These are phyloP conservation scores for Homalodisca vitripennis DNA, from an alignment of 1,140 invertebrate species.

Conservation along the genomic window DNA sequence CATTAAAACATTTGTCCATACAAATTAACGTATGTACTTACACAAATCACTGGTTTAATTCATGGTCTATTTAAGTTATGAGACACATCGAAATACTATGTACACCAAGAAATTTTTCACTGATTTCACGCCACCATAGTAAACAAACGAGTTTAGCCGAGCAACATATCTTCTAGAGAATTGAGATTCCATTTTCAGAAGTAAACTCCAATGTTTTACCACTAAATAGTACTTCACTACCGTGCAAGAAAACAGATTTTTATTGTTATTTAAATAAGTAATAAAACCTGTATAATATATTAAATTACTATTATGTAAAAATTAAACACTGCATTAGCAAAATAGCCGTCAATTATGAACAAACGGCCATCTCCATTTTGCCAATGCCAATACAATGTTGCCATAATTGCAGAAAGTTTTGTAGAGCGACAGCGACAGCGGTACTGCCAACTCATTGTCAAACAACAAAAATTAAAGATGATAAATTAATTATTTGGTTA, in stretches of 20 bases:
- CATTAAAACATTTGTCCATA: too few relatives aligned
- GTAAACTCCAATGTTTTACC: too few relatives aligned
- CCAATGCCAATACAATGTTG: constrained; percentile 39
- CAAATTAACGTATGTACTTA: constrained; percentile 1
- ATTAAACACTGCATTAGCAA: too few relatives aligned
- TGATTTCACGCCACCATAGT: constrained; percentile 20
- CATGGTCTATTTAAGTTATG: constrained; percentile 2
- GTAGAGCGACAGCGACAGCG: neutral
- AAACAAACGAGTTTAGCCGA: constrained; percentile 29
- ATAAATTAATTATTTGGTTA: neutral
- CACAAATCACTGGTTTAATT: constrained; percentile 9
- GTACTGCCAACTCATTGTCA: neutral
- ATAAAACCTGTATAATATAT: too few relatives aligned
- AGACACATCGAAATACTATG: neutral
- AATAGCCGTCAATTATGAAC: neutral
- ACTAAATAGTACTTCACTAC: too few relatives aligned
- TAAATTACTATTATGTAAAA: too few relatives aligned
- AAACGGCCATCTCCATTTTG: constrained; percentile 40
- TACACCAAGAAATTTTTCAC: neutral
- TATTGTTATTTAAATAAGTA: too few relatives aligned
- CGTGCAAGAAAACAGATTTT: too few relatives aligned
- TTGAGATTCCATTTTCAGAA: too few relatives aligned
- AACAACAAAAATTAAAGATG: neutral
- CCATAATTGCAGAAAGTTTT: constrained; percentile 35
- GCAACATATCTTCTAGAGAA: constrained; percentile 6